These are phyloP conservation scores for Pantelozetes paolii DNA, from an alignment of 2,888 invertebrate species.

Conservation along the genomic window DNA sequence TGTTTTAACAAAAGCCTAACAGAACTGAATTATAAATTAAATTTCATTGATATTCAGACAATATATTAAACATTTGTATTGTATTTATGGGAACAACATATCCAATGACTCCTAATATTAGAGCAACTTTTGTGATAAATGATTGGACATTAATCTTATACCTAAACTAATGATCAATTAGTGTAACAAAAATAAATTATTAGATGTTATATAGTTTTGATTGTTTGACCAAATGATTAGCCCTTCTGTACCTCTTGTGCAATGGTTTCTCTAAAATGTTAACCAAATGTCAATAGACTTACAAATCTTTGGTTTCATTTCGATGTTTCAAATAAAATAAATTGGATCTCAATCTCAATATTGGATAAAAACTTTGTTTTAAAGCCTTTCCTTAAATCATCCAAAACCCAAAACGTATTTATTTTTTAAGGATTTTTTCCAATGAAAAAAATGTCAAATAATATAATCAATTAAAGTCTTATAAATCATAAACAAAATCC, in stretches of 20 bases:
- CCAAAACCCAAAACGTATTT: too few relatives aligned
- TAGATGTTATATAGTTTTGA: constrained; percentile 10
- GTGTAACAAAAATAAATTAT: constrained; percentile 20
- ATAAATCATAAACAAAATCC: neutral
- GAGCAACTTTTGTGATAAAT: neutral
- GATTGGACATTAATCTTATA: constrained; percentile 22
- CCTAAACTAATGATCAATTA: constrained; percentile 25
- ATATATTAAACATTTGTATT: neutral
- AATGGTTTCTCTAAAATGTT: neutral
- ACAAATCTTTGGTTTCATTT: neutral
- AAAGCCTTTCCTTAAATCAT: too few relatives aligned
- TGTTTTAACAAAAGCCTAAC: too few relatives aligned
- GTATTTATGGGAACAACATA: neutral
- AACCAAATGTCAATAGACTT: neutral
- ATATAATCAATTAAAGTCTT: neutral
- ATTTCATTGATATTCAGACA: neutral
- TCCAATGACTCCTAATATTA: neutral
- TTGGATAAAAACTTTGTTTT: too few relatives aligned
- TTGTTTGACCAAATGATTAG: constrained; percentile 29
- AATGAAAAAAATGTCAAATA: neutral
- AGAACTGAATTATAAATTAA: neutral
- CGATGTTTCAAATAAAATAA: neutral
- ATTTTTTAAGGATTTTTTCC: too few relatives aligned
- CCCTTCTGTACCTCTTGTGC: neutral
- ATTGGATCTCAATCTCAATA: neutral